Evolutionary conservation across 2,888 invertebrate genomes (phyloP), one percentile per base, ranked within the genome.

Genomic region (Lithophane ornitopus): DNA sequence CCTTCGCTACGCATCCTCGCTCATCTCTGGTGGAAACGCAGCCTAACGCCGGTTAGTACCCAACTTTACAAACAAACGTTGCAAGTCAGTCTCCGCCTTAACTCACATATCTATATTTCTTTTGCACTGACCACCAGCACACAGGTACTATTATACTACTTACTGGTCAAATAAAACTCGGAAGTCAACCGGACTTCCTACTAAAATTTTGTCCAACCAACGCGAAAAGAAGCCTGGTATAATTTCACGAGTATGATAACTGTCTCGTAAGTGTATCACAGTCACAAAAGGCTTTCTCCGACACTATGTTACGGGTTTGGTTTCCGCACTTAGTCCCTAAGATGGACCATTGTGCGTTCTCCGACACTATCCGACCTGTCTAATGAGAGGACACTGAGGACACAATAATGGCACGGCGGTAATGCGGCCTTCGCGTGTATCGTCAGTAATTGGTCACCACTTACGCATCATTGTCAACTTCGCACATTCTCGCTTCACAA

Each of bases 401-500:
- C 26, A 66, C 41, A 28, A 62, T 62, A 71, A 79, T 71, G 58
- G 56, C 66, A 16, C n/a, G 3, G 28, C 16, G 28, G 39, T 74
- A 70, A 74, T 75, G 67, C 44, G 54, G 62, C 11, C 39, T 52
- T 82, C 52, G 81, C 70, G 76, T 85, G 85, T 70, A 81, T 68
- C 65, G 19, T 54, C 63, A 46, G 68, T 81, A 75, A 85, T 71
- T 82, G 63, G 59, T 44, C 54, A 39, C 80, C 80, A 72, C 68
- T 80, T 81, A 52, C 28, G 28, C 81, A 66, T 61, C 44, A 82
- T 68, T 70, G 76, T 68, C 28, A 70, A 72, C 66, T 62, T 76
- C 71, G 65, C 61, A 70, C 52, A 72, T 76, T 62, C 41, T 66
- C 41, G 54, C 59, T 56, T 59, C 28, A 80, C 70, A 65, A 69